These are phyloP conservation scores for Drosophila ironensis DNA, from an alignment of 1,140 invertebrate genomes.

Conservation along the genomic window DNA sequence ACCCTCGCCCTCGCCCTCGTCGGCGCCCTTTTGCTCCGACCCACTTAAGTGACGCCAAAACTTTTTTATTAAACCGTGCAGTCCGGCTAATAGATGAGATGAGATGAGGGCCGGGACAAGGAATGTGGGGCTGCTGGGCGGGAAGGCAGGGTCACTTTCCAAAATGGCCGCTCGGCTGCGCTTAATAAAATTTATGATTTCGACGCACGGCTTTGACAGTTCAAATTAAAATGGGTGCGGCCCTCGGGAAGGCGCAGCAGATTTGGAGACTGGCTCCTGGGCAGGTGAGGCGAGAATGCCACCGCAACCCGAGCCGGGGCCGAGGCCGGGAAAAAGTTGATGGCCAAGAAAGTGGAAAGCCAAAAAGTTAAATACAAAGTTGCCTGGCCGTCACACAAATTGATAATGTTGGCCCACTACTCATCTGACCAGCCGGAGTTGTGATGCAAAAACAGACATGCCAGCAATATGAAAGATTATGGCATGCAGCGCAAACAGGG, in stretches of 20 bases:
- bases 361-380: slow-evolving; percentile 80
- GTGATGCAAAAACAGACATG: slow-evolving; percentile 68
- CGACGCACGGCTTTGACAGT: slow-evolving; percentile 76
- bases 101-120: slow-evolving; percentile 9
- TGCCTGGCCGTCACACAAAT: slow-evolving; percentile 74
- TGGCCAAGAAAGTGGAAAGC: slow-evolving; percentile 61
- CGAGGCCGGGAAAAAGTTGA: background rate
- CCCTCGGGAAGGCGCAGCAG: slow-evolving; percentile 16
- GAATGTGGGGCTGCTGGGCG: background rate
- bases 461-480: slow-evolving; percentile 73
- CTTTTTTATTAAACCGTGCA: slow-evolving; percentile 79
- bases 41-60: slow-evolving; percentile 72
- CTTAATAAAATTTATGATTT: slow-evolving; percentile 81
- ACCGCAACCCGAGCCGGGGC: background rate
- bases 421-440: slow-evolving; percentile 9
- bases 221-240: slow-evolving; percentile 75
- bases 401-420: slow-evolving; percentile 61
- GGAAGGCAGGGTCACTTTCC: slow-evolving; percentile 58
- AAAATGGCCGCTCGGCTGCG: slow-evolving; percentile 75
- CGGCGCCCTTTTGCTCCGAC: too few relatives aligned
- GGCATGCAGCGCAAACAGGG: slow-evolving; percentile 64
- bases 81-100: slow-evolving; percentile 63
- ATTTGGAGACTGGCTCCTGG: background rate
- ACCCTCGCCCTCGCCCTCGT: slow-evolving; percentile 5
- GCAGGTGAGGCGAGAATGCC: slow-evolving; percentile 8